phyloP scores from a whole-genome alignment of 2,113 vertebrate genomes.

The Bombycilla garrulus region DNA sequence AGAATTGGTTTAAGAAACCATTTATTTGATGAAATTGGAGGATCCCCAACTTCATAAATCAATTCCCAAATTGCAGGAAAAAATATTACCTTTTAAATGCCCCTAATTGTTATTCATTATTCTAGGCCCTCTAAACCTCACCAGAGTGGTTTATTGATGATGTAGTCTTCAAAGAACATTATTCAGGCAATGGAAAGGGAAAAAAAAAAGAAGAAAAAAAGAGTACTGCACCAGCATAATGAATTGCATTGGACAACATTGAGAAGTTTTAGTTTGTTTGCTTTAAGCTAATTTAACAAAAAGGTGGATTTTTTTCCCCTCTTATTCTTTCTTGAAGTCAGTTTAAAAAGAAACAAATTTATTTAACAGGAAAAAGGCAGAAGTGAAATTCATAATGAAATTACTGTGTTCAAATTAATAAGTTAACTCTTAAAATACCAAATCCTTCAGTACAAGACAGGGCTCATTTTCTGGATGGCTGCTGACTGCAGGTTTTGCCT shows the following conservation, averaged over 20 bases:
- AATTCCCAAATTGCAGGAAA: constrained; percentile 69
- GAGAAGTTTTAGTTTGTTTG: constrained; percentile 30
- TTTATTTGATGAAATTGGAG: constrained; percentile 75
- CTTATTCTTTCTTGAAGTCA: background rate
- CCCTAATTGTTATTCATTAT: constrained; percentile 77
- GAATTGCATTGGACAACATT: background rate
- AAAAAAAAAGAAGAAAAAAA: background rate
- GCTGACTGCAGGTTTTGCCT: background rate
- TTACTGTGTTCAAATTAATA: background rate
- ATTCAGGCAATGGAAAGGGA: constrained; percentile 24
- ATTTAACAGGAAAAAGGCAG: background rate
- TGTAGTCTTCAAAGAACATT: constrained; percentile 67
- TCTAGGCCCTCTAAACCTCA: constrained; percentile 65
- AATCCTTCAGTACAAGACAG: background rate
- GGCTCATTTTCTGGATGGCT: background rate
- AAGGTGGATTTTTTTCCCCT: background rate
- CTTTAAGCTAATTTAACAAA: constrained; percentile 52
- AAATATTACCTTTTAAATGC: constrained; percentile 76
- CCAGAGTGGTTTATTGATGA: constrained; percentile 71
- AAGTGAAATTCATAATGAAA: background rate
- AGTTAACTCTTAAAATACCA: background rate
- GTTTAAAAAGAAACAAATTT: constrained; percentile 6
- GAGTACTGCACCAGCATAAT: background rate
- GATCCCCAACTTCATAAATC: constrained; percentile 72
- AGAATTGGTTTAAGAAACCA: constrained; percentile 66